Conservation (phyloP, 2,888 invertebrate species). For the Parnassius orleans region DNA sequence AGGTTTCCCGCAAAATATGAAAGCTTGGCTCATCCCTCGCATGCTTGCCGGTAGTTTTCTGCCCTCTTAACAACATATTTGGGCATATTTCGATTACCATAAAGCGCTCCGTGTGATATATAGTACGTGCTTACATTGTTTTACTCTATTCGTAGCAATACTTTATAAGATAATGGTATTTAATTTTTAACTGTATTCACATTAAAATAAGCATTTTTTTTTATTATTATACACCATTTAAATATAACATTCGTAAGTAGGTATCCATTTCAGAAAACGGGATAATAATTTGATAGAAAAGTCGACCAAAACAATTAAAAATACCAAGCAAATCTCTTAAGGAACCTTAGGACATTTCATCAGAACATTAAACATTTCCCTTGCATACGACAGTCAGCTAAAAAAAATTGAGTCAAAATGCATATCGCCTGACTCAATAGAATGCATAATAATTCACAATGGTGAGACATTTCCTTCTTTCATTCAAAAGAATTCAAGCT, state of each 20-base stretch:
- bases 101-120: conserved; percentile 77
- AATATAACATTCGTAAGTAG: too few species aligned
- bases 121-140: conserved; percentile 68
- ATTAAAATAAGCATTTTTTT: not conserved
- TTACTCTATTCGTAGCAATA: conserved; percentile 33
- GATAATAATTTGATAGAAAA: too few species aligned
- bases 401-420: conserved; percentile 36
- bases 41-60: conserved; percentile 76
- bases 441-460: conserved; percentile 76
- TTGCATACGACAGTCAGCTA: conserved; percentile 25
- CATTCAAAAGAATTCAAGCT: conserved; percentile 79
- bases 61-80: conserved; percentile 79
- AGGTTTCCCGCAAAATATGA: conserved; percentile 69
- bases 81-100: conserved; percentile 81
- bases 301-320: too few species aligned
- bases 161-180: conserved; percentile 13
- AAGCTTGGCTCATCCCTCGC: conserved; percentile 77
- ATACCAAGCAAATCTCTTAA: conserved; percentile 1
- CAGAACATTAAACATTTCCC: conserved; percentile 19
- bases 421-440: conserved; percentile 54
- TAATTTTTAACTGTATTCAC: conserved; percentile 3
- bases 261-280: too few species aligned
- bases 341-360: conserved; percentile 7
- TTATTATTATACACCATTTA: too few species aligned
- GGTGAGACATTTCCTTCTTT: conserved; percentile 71